Conservation (phyloP, 2,113 vertebrate genomes). For the Atrichornis clamosus region DNA sequence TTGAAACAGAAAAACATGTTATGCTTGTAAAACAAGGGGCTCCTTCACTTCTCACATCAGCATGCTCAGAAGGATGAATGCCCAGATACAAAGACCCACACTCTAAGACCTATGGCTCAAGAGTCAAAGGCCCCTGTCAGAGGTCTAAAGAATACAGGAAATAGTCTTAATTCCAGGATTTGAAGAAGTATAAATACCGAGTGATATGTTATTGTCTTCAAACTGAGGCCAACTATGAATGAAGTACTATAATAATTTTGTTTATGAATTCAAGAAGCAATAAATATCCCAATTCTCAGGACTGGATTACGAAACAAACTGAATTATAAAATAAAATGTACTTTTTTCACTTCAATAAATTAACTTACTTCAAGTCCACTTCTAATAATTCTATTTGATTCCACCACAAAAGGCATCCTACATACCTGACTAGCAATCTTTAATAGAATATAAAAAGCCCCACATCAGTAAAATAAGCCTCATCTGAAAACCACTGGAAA, state of each 20-base stretch:
- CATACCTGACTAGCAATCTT: neutral
- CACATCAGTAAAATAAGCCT: neutral
- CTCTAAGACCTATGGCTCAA: neutral
- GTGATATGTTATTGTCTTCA: neutral
- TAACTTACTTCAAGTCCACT: neutral
- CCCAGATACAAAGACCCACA: conserved; percentile 15
- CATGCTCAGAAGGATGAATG: conserved; percentile 26
- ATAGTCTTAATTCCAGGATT: neutral
- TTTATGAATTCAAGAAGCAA: neutral
- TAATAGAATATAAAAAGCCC: neutral
- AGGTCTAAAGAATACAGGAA: neutral
- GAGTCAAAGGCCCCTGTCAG: neutral
- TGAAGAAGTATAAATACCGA: neutral
- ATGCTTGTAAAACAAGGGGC: neutral
- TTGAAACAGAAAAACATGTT: neutral
- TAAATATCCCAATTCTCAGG: neutral
- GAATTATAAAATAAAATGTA: neutral
- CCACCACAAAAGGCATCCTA: neutral
- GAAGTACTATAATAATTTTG: neutral
- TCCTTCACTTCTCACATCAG: conserved; percentile 26
- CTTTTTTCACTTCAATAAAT: neutral
- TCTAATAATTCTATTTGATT: conserved; percentile 7
- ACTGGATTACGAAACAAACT: neutral
- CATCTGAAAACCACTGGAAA: neutral
- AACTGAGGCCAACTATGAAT: neutral